Base-by-base conservation (phyloP, 2,888 invertebrate species). In the Noctua pronuba region DNA sequence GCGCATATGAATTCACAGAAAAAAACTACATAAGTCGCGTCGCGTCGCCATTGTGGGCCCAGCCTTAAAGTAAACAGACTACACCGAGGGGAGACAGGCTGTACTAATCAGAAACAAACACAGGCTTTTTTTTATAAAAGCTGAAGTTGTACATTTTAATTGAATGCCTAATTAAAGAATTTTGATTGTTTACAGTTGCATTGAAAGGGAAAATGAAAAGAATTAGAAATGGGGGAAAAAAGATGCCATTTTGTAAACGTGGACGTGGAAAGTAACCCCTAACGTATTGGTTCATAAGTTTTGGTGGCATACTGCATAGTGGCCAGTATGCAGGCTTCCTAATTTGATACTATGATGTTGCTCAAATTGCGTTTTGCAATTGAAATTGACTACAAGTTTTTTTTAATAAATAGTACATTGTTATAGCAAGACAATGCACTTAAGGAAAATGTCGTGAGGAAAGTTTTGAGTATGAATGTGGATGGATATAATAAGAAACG, bases 31-130 rank as follows among this genome's bases (percentile, higher is more conserved):
- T 24, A 44, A 31, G 44, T 58, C 58, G 28, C 16, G n/a, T 74
- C 58, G 16, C 44, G 2, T 52, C 52, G 52, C 21, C 10, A 18
- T 31, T 58, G 35, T 44, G 74, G 31, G 10, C 31, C 0, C 21
- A 21, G 6, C 74, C 31, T 58, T 58, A 74, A 58, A 28, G 41
- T 21, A 28, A 55, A 72, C 16, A 60, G 18, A 46, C 35, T 24
- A 4, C 4, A 21, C 0, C 18, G 1, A 41, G 18, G 31, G 31
- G 7, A 46, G 18, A 38, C 24, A 24, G 18, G 3, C 35, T 46
- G 38, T 6, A 44, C n/a, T 75, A 28, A 28, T 38, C 0, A 75
- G 8, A 60, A 75, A 28, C 24, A 75, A 75, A 60, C 28, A 62
- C 7, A 31, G 24, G 13, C 8, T 49, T 10, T 41, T 41, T 13